Percentiles rank a stretch among this genome's conserved stretches.
phyloP scores from a whole-genome alignment of 2,113 vertebrate species.

The Tetrax tetrax region DNA sequence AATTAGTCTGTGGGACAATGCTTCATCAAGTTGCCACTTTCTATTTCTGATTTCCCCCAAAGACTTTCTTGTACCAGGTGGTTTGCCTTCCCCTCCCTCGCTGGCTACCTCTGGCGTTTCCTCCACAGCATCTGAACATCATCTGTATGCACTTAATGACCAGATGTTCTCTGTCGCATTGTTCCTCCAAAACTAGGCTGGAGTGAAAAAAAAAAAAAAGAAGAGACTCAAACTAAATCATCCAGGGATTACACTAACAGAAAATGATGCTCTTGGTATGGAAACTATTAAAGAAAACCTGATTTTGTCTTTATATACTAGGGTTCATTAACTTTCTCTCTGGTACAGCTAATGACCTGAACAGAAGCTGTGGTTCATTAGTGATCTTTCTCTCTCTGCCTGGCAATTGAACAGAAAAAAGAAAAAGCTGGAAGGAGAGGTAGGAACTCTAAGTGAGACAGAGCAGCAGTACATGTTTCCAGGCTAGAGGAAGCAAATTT shows the following conservation, averaged over 20 bases:
- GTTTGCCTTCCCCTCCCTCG: background rate
- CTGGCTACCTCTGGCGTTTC: background rate
- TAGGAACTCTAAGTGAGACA: conserved; percentile 19
- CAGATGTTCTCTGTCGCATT: conserved; percentile 54
- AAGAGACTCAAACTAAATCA: conserved; percentile 50
- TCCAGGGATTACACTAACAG: conserved; percentile 64
- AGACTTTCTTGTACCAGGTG: background rate
- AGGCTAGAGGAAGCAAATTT: conserved; percentile 1
- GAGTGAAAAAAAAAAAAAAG: background rate
- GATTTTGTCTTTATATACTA: conserved; percentile 73
- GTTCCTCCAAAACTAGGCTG: conserved; percentile 32
- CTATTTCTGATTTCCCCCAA: background rate
- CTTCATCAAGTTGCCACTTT: background rate
- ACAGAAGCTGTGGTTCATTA: conserved; percentile 72
- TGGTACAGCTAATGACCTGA: conserved; percentile 74
- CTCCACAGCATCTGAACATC: conserved; percentile 38
- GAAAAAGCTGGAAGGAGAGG: conserved; percentile 22
- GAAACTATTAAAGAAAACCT: conserved; percentile 74
- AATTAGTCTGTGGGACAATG: background rate
- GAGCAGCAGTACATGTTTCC: background rate
- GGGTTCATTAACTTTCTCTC: conserved; percentile 75
- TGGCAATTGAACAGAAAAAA: conserved; percentile 60
- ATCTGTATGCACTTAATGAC: conserved; percentile 59
- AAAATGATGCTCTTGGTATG: conserved; percentile 71
- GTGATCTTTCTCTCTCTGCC: conserved; percentile 62